Percentiles rank a stretch among this genome's conserved stretches.
These are phyloP conservation scores for Parus major DNA, from an alignment of 2,113 vertebrate genomes.

Conservation along the genomic window DNA sequence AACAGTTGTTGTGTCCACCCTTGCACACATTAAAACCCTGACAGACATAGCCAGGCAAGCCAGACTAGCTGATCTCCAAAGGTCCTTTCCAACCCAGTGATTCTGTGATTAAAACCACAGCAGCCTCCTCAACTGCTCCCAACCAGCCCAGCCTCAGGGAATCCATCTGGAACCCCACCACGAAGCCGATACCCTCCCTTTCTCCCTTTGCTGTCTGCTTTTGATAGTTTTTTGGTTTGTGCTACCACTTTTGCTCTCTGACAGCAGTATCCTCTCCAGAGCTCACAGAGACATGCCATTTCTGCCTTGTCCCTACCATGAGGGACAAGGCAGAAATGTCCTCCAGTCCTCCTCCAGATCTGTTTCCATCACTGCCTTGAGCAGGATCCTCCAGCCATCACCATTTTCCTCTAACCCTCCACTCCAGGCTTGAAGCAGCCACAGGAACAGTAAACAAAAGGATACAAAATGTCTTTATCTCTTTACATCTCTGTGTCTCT, in stretches of 20 bases:
- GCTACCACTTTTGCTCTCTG: not conserved
- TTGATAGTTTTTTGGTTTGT: not conserved
- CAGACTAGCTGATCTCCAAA: not conserved
- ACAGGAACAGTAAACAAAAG: not conserved
- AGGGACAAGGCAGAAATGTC: no score
- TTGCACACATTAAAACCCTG: not conserved
- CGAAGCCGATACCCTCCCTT: accelerated
- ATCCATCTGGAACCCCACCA: not conserved
- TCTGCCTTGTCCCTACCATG: not conserved
- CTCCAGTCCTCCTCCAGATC: not conserved
- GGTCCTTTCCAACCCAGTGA: not conserved
- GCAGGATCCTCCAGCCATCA: not conserved
- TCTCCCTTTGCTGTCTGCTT: not conserved
- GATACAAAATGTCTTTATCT: not conserved
- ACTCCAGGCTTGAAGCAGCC: not conserved
- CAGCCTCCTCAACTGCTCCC: not conserved
- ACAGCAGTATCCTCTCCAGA: not conserved
- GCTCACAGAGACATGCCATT: not conserved
- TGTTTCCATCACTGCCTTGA: not conserved
- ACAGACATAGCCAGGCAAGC: not conserved
- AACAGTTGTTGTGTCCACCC: not conserved
- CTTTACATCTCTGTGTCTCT: not conserved
- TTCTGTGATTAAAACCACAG: not conserved
- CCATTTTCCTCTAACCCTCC: not conserved
- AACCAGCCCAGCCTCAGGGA: not conserved